Percentiles rank a stretch among this genome's conserved stretches.
Evolutionary conservation across 2,113 vertebrate species (phyloP).

Genomic region (Stercorarius parasiticus): DNA sequence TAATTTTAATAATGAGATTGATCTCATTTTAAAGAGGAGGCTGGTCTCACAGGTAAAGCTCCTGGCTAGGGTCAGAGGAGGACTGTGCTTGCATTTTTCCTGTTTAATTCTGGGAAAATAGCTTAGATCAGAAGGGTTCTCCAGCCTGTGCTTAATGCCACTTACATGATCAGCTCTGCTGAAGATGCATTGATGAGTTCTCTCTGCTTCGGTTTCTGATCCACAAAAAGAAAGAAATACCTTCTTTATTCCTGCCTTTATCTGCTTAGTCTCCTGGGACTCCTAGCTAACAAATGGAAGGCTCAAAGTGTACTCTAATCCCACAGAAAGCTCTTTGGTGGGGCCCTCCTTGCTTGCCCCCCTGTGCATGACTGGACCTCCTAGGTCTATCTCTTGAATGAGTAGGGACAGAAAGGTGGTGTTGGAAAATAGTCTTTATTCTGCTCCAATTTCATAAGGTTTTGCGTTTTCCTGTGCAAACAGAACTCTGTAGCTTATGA

Average conservation of each 20-base stretch:
- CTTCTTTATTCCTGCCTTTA: background rate
- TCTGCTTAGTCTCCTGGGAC: background rate
- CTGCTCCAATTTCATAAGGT: background rate
- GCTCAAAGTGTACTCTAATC: background rate
- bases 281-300: background rate
- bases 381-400: background rate
- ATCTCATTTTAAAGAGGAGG: conserved; percentile 22
- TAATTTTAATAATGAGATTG: conserved; percentile 28
- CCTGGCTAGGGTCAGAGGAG: background rate
- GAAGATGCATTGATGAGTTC: background rate
- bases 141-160: background rate
- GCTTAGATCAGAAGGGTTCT: background rate
- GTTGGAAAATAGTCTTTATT: background rate
- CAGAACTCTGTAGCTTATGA: background rate
- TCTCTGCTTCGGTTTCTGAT: background rate
- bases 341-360: background rate
- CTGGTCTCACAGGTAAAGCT: background rate
- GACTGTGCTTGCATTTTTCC: background rate
- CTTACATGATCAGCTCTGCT: background rate
- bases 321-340: background rate
- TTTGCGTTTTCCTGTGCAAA: background rate
- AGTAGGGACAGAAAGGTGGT: background rate
- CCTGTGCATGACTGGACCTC: background rate
- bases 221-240: background rate
- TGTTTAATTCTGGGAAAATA: background rate